Base-by-base conservation (phyloP, 2,113 vertebrate genomes). In the Sterna hirundo region DNA sequence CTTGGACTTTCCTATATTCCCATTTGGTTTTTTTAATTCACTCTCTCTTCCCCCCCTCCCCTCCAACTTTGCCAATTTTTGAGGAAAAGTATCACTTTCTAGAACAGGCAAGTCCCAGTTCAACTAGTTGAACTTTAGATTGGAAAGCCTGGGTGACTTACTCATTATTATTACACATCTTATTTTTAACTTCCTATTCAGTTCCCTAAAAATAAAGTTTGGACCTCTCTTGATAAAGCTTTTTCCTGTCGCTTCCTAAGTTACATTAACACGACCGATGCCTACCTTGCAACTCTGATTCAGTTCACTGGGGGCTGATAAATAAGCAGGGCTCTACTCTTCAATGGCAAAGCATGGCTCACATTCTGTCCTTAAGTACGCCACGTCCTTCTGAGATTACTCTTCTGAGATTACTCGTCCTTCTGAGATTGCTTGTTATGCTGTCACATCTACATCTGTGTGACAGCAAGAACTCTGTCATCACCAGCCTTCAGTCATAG, bases 221-320 rank as follows among this genome's bases (percentile, higher is more conserved):
- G 30, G 46, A 16, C 16, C 22, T 5, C 1, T 2, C 30, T 44
- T 29, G 32, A 58, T 51, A 6, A 44, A 77, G 44, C 18, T 65
- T 61, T 69, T 55, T 25, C 40, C 75, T 88, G 25, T 5, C 38
- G 9, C 14, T 55, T 71, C 76, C 58, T 3, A 40, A 23, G 13
- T 19, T 5, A 10, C 49, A 27, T 10, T 3, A 30, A 9, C 64
- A 11, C 0, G 13, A 2, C 47, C 5, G 1, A 14, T 21, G 27
- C 36, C 61, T 30, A 16, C 46, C 61, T 19, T 61, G 54, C 46
- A 52, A 15, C 44, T 38, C 29, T 13, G 13, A 22, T 15, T 34
- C 49, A 36, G 54, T 18, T 49, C 42, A 5, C 47, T 27, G 38
- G 1, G n/a, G n/a, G 80, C 70, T 15, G 20, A n/a, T 1, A 47